phyloP scores from a whole-genome alignment of 1,140 invertebrate species.

The Polypedilum pembai region DNA sequence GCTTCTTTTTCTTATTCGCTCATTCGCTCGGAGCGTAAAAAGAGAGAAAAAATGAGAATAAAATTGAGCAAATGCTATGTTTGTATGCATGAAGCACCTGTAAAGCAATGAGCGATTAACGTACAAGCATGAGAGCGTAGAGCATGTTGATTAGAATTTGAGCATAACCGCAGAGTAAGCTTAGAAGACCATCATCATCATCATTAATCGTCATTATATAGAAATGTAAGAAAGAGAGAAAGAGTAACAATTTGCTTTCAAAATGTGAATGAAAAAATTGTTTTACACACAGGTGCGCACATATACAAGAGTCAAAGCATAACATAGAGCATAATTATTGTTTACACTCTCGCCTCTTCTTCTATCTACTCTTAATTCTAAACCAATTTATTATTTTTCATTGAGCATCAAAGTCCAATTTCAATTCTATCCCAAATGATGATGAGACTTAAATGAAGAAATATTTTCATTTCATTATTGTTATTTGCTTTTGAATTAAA shows the following conservation, averaged over 20 bases:
- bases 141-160: slow-evolving; percentile 21
- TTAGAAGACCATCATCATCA: background rate
- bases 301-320: background rate
- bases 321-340: background rate
- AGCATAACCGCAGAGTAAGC: background rate
- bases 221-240: background rate
- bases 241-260: background rate
- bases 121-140: background rate
- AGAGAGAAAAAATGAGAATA: background rate
- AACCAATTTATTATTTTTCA: background rate
- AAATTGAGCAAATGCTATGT: background rate
- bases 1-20: background rate
- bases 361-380: background rate
- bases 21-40: background rate
- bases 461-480: background rate
- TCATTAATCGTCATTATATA: slow-evolving; percentile 23
- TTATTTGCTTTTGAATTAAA: background rate
- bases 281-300: background rate
- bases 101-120: background rate
- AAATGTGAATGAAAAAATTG: too few species aligned
- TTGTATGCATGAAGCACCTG: slow-evolving; percentile 7
- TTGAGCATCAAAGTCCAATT: background rate
- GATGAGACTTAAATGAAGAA: slow-evolving; percentile 21
- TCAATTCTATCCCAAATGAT: background rate
- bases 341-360: background rate